Percentiles rank a stretch among this genome's conserved stretches.
Evolutionary conservation across 2,888 invertebrate genomes (phyloP).

Genomic region (Himalopsyche anomala): DNA sequence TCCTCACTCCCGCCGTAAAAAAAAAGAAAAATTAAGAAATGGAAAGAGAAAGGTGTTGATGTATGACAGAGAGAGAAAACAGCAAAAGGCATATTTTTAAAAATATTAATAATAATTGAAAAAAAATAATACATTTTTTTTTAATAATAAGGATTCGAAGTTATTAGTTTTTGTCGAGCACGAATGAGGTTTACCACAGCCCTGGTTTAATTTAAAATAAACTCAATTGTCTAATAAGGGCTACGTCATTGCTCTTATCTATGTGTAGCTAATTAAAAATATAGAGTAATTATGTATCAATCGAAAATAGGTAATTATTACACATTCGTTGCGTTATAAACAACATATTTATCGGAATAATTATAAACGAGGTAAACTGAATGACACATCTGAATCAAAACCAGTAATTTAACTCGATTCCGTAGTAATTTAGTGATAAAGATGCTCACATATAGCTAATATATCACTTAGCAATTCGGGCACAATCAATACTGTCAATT

Average conservation of each 20-base stretch:
- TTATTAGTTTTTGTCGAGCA: no score
- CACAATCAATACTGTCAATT: no score
- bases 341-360: background rate
- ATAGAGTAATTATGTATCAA: background rate
- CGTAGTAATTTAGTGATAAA: background rate
- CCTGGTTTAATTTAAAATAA: background rate
- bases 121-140: no score
- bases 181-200: no score
- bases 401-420: background rate
- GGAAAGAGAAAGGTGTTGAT: background rate
- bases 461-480: no score
- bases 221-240: background rate
- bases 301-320: background rate
- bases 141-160: no score
- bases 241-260: conserved; percentile 3
- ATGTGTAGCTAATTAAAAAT: background rate
- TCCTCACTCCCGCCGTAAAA: background rate
- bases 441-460: background rate
- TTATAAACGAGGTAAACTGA: background rate
- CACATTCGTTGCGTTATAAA: background rate
- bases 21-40: conserved; percentile 18
- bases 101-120: no score
- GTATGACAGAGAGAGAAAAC: background rate
- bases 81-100: background rate
- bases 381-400: background rate